Evolutionary conservation across 2,888 invertebrate species (phyloP).

Genomic region (Caenorhabditis panamensis): DNA sequence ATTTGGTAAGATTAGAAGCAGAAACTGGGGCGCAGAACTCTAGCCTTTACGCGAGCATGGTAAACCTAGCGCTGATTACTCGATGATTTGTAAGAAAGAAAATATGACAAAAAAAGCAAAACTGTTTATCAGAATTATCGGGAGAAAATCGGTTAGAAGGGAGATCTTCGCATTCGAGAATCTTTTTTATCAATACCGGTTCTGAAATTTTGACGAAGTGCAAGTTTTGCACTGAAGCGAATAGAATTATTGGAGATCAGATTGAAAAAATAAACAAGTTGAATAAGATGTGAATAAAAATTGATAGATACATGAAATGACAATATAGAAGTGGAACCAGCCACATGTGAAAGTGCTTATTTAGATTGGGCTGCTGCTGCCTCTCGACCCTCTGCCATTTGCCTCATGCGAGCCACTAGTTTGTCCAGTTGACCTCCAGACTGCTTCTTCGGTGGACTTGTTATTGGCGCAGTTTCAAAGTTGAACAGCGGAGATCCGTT

Average conservation of each 20-base stretch:
- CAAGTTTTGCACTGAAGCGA: background rate
- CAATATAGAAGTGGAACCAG: conserved; percentile 21
- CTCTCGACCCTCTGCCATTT: conserved; percentile 56
- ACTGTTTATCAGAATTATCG: background rate
- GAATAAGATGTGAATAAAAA: conserved; percentile 6
- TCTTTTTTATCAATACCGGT: conserved; percentile 24
- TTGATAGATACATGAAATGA: background rate
- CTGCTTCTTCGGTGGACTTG: conserved; percentile 6
- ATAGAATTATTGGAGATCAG: conserved; percentile 8
- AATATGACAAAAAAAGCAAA: background rate
- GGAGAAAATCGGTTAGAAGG: background rate
- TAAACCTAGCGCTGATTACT: background rate
- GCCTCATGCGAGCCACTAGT: conserved; percentile 66
- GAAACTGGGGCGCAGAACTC: background rate
- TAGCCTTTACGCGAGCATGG: background rate
- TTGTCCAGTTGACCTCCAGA: conserved; percentile 66
- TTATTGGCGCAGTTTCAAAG: conserved; percentile 28
- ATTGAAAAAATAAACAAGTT: conserved; percentile 9
- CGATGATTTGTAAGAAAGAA: background rate
- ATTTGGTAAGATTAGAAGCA: no score
- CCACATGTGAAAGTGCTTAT: conserved; percentile 21
- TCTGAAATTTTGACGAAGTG: background rate
- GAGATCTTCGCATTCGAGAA: conserved; percentile 17
- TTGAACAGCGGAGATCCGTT: conserved; percentile 19
- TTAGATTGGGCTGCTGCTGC: conserved; percentile 30